A percentile compares a stretch with the other conserved stretches of the same genome.
Conservation (phyloP, 2,888 invertebrate species). For the Mesopsocus fuscifrons region DNA sequence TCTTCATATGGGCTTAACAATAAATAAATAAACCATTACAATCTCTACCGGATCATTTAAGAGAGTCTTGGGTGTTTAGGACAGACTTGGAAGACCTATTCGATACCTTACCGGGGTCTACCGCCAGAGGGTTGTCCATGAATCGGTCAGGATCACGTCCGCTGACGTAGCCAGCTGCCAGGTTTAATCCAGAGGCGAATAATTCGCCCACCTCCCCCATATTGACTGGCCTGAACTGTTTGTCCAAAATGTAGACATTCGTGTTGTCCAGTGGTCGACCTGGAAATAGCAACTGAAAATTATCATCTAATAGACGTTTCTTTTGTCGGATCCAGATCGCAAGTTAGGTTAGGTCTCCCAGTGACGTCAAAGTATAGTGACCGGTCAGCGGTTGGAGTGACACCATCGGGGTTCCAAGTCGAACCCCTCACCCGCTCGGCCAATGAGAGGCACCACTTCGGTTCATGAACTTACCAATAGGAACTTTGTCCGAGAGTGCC, state of each 20-base stretch:
- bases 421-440: too few relatives aligned
- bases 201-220: conserved; percentile 62
- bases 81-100: too few relatives aligned
- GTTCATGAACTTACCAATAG: conserved; percentile 58
- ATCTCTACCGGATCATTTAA: not conserved
- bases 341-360: too few relatives aligned
- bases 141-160: conserved; percentile 55
- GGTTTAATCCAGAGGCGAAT: conserved; percentile 59
- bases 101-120: conserved; percentile 32
- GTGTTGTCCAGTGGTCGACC: conserved; percentile 65
- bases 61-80: too few relatives aligned
- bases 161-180: conserved; percentile 64
- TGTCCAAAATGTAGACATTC: conserved; percentile 57
- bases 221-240: conserved; percentile 48
- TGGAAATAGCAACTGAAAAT: conserved; percentile 20
- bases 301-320: too few relatives aligned
- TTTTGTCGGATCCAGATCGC: too few relatives aligned
- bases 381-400: too few relatives aligned
- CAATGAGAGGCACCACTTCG: too few relatives aligned
- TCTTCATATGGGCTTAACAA: conserved; percentile 38
- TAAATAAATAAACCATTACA: conserved; percentile 1
- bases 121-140: conserved; percentile 50
- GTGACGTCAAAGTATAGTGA: too few relatives aligned
- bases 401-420: too few relatives aligned
- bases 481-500: conserved; percentile 44